Percentiles rank a stretch among this genome's conserved stretches.
Conservation (phyloP, 2,888 invertebrate genomes). For the Tanytarsus gracilentus region DNA sequence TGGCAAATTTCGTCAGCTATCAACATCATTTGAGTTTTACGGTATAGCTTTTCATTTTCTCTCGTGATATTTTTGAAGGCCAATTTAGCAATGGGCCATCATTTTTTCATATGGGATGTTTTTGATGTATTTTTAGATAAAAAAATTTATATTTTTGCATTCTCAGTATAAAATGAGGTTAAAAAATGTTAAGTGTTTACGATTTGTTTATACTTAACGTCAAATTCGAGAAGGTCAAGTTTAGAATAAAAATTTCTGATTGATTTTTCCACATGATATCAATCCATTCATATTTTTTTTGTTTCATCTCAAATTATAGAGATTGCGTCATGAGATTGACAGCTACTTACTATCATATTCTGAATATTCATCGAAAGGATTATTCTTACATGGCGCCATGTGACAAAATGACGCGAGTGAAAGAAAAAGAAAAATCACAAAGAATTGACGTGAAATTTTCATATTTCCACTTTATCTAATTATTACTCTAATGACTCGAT, state of each 20-base stretch:
- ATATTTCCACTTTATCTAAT: no score
- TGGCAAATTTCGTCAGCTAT: no score
- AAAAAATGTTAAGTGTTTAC: constrained; percentile 24
- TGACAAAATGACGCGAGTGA: not conserved
- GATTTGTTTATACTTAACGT: constrained; percentile 23
- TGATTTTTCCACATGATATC: not conserved
- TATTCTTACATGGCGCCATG: not conserved
- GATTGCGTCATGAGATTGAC: not conserved
- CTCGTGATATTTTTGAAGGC: not conserved
- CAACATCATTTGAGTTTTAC: no score
- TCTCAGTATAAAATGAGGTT: not conserved
- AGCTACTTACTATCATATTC: constrained; percentile 16
- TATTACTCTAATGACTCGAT: no score
- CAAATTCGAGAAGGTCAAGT: constrained; percentile 18
- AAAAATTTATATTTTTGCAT: not conserved
- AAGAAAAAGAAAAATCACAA: not conserved
- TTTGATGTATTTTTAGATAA: not conserved
- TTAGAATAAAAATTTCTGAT: not conserved
- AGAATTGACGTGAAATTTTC: no score
- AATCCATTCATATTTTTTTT: not conserved
- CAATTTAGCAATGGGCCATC: no score
- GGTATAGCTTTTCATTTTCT: not conserved
- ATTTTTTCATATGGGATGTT: no score
- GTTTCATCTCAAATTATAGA: not conserved
- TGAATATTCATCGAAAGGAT: constrained; percentile 1